These are phyloP conservation scores for Lamellibrachia columna DNA, from an alignment of 2,888 invertebrate genomes.

Conservation along the genomic window DNA sequence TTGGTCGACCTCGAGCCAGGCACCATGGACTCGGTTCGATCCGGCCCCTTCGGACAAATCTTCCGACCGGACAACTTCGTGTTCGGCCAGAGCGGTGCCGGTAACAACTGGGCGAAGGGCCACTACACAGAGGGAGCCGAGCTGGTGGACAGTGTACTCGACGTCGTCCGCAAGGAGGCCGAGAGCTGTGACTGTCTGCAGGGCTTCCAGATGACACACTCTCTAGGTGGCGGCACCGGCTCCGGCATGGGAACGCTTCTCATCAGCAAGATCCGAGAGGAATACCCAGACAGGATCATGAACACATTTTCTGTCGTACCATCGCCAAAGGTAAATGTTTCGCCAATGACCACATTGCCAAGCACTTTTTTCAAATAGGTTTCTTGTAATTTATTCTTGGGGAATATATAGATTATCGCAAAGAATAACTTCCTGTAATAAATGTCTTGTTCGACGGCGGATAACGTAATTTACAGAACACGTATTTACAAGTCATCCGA, in stretches of 20 bases:
- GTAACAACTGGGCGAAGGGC: background rate
- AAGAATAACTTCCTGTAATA: background rate
- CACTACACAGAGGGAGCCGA: slow-evolving; percentile 68
- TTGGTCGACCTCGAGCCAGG: slow-evolving; percentile 95
- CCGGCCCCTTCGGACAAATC: slow-evolving; percentile 91
- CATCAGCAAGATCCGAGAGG: slow-evolving; percentile 95
- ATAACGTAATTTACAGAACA: background rate
- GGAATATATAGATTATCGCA: background rate
- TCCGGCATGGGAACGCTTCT: slow-evolving; percentile 89
- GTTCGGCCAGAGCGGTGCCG: slow-evolving; percentile 75
- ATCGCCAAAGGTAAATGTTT: slow-evolving; percentile 75
- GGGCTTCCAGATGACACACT: slow-evolving; percentile 68
- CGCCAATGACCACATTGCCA: background rate
- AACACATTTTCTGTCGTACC: slow-evolving; percentile 94
- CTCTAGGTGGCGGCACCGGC: slow-evolving; percentile 87
- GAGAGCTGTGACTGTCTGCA: slow-evolving; percentile 72
- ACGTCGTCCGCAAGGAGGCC: slow-evolving; percentile 25
- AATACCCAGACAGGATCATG: slow-evolving; percentile 98
- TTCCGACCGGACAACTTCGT: slow-evolving; percentile 96
- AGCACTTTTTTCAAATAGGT: background rate
- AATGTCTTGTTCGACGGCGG: background rate
- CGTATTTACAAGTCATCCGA: too few relatives aligned
- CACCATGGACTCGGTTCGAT: slow-evolving; percentile 96
- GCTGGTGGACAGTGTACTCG: slow-evolving; percentile 32
- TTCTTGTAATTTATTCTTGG: background rate